These are phyloP conservation scores for Schizaphis graminum DNA, from an alignment of 2,888 invertebrate genomes.

Conservation along the genomic window DNA sequence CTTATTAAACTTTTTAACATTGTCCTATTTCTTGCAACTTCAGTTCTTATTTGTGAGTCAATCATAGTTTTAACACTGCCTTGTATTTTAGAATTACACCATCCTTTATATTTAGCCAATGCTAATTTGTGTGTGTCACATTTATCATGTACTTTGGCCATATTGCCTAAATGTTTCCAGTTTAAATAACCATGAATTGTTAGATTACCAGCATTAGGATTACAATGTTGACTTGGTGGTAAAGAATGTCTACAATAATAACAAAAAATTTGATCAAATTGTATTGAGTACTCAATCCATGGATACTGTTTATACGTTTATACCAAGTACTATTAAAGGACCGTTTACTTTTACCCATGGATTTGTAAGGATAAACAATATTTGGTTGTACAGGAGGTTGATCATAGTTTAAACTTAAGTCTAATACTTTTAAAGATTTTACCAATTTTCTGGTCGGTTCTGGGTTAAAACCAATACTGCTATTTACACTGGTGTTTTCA, in stretches of 20 bases:
- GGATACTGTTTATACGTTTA: conserved; percentile 16
- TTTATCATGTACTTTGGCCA: conserved; percentile 18
- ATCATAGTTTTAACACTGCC: conserved; percentile 35
- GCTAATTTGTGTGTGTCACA: conserved; percentile 25
- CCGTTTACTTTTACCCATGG: conserved; percentile 3
- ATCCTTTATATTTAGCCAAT: conserved; percentile 13
- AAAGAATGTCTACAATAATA: conserved; percentile 28
- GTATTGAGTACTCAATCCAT: conserved; percentile 21
- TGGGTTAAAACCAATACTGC: not conserved
- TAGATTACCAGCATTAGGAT: conserved; percentile 19
- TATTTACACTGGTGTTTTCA: not conserved
- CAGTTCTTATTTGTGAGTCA: conserved; percentile 38
- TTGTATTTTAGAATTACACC: conserved; percentile 32
- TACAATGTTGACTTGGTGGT: conserved; percentile 17
- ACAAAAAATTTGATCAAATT: conserved; percentile 25
- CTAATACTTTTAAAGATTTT: not conserved
- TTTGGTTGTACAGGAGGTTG: not conserved
- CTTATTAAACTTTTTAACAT: conserved; percentile 24
- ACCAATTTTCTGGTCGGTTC: not conserved
- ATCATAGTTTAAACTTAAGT: conserved; percentile 9
- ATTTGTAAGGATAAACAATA: conserved; percentile 30
- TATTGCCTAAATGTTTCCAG: conserved; percentile 19
- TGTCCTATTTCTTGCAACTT: conserved; percentile 37
- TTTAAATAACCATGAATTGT: conserved; percentile 35
- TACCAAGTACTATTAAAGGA: conserved; percentile 25